Base-by-base conservation (phyloP, 2,888 invertebrate genomes). In the Torymus tubicola region DNA sequence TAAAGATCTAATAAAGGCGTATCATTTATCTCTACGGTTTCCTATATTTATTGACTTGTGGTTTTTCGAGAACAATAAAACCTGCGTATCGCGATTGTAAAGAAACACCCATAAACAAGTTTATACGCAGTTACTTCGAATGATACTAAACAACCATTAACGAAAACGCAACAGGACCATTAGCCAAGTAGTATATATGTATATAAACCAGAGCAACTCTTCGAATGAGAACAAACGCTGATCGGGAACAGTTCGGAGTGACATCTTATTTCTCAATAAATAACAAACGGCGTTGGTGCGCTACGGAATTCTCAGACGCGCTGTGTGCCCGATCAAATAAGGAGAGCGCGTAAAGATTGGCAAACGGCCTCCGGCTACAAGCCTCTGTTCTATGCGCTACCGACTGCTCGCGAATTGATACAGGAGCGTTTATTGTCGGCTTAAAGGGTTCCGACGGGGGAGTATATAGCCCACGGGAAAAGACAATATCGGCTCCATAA, bases 401-500 rank as follows among this genome's bases (percentile, higher is more conserved):
- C 50, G 50, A 3, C 57, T 60, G 42, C 42, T 42, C 8, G 42
- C 42, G 42, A 79, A 83, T 80, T 75, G 81, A 81, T 79, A 78
- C 79, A 60, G 52, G 76, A 77, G 72, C 75, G 68, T 83, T 84
- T 84, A 84, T 80, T 77, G 83, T 69, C 70, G 64, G 81, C 70
- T 81, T 81, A 76, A 77, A 78, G 81, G 76, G 75, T 81, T 78
- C 64, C 42, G 42, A 42, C 8, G 8, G 42, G 52, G 71, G 68
- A 68, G 67, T 72, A 72, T 64, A 69, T 61, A n/a, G 53, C 4
- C 63, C 42, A 68, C 57, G 50, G 42, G 21, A 70, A 60, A 65
- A 75, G 78, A 84, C 85, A 83, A 87, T 87, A 86, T 86, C 84
- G 76, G 67, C 72, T 79, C 84, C 83, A 85, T 87, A 86, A 88